Percentiles rank a stretch among this genome's conserved stretches.
These are phyloP conservation scores for Nyctalus aviator DNA, from an alignment of 2,797 vertebrate genomes.

Conservation along the genomic window DNA sequence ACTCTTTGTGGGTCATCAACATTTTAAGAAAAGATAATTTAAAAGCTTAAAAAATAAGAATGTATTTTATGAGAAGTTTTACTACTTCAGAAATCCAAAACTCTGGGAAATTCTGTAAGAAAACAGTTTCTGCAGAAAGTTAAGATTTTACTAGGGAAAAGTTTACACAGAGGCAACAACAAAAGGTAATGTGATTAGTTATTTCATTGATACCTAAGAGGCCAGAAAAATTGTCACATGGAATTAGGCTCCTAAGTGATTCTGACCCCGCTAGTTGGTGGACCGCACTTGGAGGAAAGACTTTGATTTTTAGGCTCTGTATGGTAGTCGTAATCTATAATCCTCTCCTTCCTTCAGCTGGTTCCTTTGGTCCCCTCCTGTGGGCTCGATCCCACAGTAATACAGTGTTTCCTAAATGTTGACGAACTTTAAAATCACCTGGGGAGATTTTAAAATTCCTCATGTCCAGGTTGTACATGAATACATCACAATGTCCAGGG, in stretches of 20 bases:
- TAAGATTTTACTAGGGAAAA: conserved; percentile 16
- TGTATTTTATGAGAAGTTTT: conserved; percentile 15
- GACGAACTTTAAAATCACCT: neutral
- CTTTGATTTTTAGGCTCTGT: conserved; percentile 26
- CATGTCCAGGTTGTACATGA: neutral
- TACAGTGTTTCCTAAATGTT: conserved; percentile 10
- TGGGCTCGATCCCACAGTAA: neutral
- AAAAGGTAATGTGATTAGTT: neutral
- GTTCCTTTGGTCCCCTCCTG: neutral
- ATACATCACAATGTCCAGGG: neutral
- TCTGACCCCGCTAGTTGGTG: neutral
- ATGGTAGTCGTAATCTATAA: neutral
- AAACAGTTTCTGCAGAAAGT: conserved; percentile 27
- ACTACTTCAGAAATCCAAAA: conserved; percentile 49
- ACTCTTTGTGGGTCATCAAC: neutral
- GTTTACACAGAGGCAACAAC: neutral
- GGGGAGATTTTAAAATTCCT: conserved; percentile 13
- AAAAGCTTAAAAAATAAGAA: conserved; percentile 2
- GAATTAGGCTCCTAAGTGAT: neutral
- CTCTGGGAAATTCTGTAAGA: conserved; percentile 26
- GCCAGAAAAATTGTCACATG: neutral
- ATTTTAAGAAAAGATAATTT: conserved; percentile 26
- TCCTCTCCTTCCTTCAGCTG: neutral
- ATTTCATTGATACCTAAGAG: neutral
- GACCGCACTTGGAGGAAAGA: neutral